These are phyloP conservation scores for Idris sp. DNA, from an alignment of 1,140 invertebrate genomes.

Conservation along the genomic window DNA sequence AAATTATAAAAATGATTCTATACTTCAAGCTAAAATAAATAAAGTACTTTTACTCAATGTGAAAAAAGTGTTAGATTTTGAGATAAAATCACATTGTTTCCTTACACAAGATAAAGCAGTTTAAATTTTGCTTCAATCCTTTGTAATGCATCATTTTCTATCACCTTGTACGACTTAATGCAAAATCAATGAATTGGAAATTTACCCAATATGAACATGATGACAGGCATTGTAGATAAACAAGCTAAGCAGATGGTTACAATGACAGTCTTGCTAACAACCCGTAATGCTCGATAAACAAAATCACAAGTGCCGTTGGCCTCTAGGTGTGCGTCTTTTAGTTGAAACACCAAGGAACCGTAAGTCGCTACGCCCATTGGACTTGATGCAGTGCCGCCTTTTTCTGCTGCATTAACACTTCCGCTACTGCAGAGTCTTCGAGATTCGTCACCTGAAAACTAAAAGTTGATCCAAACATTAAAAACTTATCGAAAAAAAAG, in stretches of 20 bases:
- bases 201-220: conserved; percentile 88
- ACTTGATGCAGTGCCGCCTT: conserved; percentile 38
- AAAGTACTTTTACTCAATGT: too few relatives aligned
- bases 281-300: conserved; percentile 84
- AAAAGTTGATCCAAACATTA: background rate
- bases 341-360: conserved; percentile 87
- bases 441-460: conserved; percentile 87
- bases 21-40: too few relatives aligned
- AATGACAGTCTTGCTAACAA: conserved; percentile 86
- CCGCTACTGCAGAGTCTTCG: conserved; percentile 82
- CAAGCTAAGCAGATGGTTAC: conserved; percentile 83
- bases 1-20: too few relatives aligned
- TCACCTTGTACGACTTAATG: too few relatives aligned
- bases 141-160: too few relatives aligned
- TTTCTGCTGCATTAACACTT: conserved; percentile 76
- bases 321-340: conserved; percentile 89
- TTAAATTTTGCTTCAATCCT: too few relatives aligned
- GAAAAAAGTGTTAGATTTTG: too few relatives aligned
- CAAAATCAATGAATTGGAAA: too few relatives aligned
- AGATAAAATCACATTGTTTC: too few relatives aligned
- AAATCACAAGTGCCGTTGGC: conserved; percentile 87
- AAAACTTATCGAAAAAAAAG: too few relatives aligned
- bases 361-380: conserved; percentile 83
- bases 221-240: conserved; percentile 82
- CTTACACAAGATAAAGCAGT: too few relatives aligned